Conservation (phyloP, 2,888 invertebrate species). For the Apantesis nais region DNA sequence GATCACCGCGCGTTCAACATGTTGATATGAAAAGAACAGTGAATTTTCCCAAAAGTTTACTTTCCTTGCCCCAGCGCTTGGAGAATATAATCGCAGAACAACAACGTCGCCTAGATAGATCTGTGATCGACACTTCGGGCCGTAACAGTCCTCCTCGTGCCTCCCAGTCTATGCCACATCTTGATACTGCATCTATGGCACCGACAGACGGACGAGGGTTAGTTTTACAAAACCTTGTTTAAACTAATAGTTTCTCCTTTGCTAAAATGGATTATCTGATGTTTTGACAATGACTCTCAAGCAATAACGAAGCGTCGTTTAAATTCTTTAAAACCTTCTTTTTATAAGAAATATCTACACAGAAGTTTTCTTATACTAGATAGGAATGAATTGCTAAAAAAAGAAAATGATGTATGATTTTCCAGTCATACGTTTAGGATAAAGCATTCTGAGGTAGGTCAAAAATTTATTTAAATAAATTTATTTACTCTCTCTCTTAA, state of each 20-base stretch:
- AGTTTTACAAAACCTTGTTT: slow-evolving; percentile 13
- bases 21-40: slow-evolving; percentile 63
- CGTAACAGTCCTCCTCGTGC: slow-evolving; percentile 58
- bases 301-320: too few species aligned
- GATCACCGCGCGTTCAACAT: slow-evolving; percentile 56
- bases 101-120: slow-evolving; percentile 62
- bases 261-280: too few species aligned
- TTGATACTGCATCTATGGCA: slow-evolving; percentile 53
- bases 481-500: too few species aligned
- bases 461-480: too few species aligned
- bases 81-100: slow-evolving; percentile 68
- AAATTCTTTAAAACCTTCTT: background rate
- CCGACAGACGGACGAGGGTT: slow-evolving; percentile 54
- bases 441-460: background rate
- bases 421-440: background rate
- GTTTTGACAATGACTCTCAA: too few species aligned
- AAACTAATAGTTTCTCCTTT: background rate
- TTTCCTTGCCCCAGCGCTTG: slow-evolving; percentile 69
- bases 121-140: slow-evolving; percentile 66
- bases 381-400: too few species aligned
- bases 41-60: slow-evolving; percentile 68
- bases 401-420: background rate
- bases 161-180: slow-evolving; percentile 69
- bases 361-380: background rate
- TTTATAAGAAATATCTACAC: background rate